These are phyloP conservation scores for Telmatherina bonti DNA, from an alignment of 2,797 vertebrate species.

Conservation along the genomic window DNA sequence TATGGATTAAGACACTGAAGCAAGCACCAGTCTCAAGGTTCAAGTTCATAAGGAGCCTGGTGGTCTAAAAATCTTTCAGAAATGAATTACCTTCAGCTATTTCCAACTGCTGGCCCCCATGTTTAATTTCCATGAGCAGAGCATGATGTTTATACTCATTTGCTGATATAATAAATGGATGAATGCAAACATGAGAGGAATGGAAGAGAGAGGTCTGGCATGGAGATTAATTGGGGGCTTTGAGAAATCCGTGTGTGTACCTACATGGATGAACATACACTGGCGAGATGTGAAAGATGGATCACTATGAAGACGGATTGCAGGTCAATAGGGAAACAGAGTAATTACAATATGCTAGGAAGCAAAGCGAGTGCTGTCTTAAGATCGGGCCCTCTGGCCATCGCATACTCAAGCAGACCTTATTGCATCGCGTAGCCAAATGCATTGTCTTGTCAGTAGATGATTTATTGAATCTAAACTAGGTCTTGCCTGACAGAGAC, in stretches of 20 bases:
- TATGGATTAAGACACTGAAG: slow-evolving; percentile 52
- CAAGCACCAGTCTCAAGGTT: slow-evolving; percentile 34
- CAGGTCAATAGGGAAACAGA: slow-evolving; percentile 73
- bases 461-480: slow-evolving; percentile 72
- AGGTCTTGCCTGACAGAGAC: slow-evolving; percentile 45
- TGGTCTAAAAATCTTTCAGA: slow-evolving; percentile 39
- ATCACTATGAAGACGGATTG: slow-evolving; percentile 74
- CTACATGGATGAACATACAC: slow-evolving; percentile 30
- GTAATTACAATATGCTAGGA: slow-evolving; percentile 79
- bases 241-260: slow-evolving; percentile 27
- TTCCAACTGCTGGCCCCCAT: slow-evolving; percentile 8
- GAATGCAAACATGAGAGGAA: slow-evolving; percentile 53
- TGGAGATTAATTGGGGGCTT: slow-evolving; percentile 74
- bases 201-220: slow-evolving; percentile 54
- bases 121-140: slow-evolving; percentile 39
- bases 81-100: slow-evolving; percentile 60
- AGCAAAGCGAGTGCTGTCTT: slow-evolving; percentile 73
- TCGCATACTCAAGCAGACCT: slow-evolving; percentile 67
- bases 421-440: slow-evolving; percentile 71
- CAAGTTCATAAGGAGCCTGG: slow-evolving; percentile 40
- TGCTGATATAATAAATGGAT: slow-evolving; percentile 52
- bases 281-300: slow-evolving; percentile 65
- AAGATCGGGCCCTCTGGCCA: slow-evolving; percentile 64
- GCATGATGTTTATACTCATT: slow-evolving; percentile 38
- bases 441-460: slow-evolving; percentile 70